These are phyloP conservation scores for Manis javanica DNA, from an alignment of 2,797 vertebrate genomes.

Conservation along the genomic window DNA sequence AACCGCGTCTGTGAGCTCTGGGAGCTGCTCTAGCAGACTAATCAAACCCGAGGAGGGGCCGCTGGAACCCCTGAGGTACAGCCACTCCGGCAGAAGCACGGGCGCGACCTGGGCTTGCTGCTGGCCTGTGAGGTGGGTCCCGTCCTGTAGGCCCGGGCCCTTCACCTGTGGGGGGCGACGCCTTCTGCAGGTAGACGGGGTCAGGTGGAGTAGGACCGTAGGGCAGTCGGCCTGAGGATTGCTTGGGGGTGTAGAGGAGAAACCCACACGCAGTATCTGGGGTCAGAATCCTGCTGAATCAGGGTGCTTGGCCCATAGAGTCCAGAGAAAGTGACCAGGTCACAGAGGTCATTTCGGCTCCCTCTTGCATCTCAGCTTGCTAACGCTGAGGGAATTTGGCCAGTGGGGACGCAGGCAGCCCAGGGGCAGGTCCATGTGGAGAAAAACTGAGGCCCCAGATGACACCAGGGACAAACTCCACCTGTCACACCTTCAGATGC, in stretches of 20 bases:
- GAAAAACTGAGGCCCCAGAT: background rate
- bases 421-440: accelerated
- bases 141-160: too few relatives aligned
- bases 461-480: accelerated
- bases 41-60: background rate
- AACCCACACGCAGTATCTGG: background rate
- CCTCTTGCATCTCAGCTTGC: accelerated
- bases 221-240: background rate
- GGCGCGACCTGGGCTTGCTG: too few relatives aligned
- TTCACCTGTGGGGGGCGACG: background rate
- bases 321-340: background rate
- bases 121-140: too few relatives aligned
- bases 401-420: background rate
- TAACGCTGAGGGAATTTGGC: accelerated
- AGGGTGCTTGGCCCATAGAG: accelerated
- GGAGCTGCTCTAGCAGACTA: background rate
- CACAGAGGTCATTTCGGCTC: background rate
- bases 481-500: accelerated
- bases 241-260: background rate
- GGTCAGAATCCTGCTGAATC: background rate
- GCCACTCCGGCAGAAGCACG: too few relatives aligned
- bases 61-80: too few relatives aligned
- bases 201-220: accelerated
- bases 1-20: accelerated
- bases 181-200: background rate